Conservation (phyloP, 2,888 invertebrate species). For the Andrena trimmerana region DNA sequence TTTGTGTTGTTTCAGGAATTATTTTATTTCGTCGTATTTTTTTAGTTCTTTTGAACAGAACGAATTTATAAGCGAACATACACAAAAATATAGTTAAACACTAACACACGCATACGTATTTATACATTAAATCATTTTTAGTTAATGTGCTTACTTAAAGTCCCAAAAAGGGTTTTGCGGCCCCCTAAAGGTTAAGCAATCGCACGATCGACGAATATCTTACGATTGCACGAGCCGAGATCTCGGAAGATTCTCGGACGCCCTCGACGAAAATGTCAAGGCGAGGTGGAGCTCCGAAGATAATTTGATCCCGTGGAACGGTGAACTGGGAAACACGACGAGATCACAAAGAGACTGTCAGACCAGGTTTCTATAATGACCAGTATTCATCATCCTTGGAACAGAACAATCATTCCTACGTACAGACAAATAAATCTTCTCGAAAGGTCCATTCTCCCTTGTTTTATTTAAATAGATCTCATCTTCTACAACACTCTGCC, state of each 20-base stretch:
- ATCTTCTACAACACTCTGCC: not conserved
- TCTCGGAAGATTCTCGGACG: conserved; percentile 49
- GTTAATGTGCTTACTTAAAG: too few relatives aligned
- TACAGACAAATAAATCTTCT: not conserved
- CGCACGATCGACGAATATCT: conserved; percentile 55
- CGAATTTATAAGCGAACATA: too few relatives aligned
- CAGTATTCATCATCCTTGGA: not conserved
- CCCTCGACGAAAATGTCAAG: conserved; percentile 76
- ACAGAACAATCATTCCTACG: not conserved
- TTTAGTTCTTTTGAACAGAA: too few relatives aligned
- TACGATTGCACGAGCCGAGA: conserved; percentile 34
- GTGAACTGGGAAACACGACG: conserved; percentile 18
- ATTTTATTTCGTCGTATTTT: too few relatives aligned
- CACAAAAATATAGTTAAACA: too few relatives aligned
- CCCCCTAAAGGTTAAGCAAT: conserved; percentile 45
- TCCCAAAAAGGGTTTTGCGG: too few relatives aligned
- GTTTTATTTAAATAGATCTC: not conserved
- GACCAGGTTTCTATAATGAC: not conserved
- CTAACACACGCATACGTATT: too few relatives aligned
- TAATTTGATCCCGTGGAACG: conserved; percentile 50
- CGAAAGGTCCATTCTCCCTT: not conserved
- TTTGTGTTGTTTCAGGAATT: too few relatives aligned
- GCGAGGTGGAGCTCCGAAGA: conserved; percentile 61
- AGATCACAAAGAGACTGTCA: conserved; percentile 5
- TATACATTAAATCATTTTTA: too few relatives aligned